Percentiles rank a stretch among this genome's conserved stretches.
phyloP scores from a whole-genome alignment of 2,797 vertebrate genomes.

The Lutjanus argentimaculatus region DNA sequence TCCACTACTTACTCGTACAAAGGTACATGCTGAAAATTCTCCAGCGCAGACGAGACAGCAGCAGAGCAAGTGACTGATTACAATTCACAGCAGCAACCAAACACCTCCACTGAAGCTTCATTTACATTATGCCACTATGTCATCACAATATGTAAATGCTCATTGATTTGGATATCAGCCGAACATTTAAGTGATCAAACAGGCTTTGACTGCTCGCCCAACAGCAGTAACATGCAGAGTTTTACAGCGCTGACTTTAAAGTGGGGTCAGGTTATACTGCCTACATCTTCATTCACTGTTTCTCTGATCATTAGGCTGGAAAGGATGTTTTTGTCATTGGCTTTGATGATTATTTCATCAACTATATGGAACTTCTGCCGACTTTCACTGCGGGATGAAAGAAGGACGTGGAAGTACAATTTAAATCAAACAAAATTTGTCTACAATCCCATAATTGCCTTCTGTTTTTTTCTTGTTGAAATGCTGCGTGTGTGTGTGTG shows the following conservation, averaged over 20 bases:
- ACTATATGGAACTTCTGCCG: neutral
- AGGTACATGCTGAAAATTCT: too few species aligned
- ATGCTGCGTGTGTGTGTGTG: conserved; percentile 5
- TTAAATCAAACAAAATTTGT: conserved; percentile 26
- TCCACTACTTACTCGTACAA: too few species aligned
- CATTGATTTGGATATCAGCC: neutral
- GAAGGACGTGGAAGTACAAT: neutral
- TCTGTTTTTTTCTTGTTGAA: conserved; percentile 15
- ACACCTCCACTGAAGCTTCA: neutral
- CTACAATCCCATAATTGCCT: conserved; percentile 15
- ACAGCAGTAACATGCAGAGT: neutral
- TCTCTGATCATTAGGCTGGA: neutral
- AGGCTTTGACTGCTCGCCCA: neutral
- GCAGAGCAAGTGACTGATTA: neutral
- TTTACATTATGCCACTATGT: neutral
- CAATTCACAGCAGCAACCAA: neutral
- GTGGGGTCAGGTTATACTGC: neutral
- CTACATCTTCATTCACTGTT: neutral
- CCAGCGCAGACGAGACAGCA: neutral
- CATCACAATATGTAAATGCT: neutral
- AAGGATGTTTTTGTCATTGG: neutral
- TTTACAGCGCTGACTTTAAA: neutral
- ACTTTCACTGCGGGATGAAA: conserved; percentile 4
- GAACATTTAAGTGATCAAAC: neutral
- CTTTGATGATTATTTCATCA: conserved; percentile 21